Base-by-base conservation (phyloP, 2,888 invertebrate genomes). In the Mythimna pallens region DNA sequence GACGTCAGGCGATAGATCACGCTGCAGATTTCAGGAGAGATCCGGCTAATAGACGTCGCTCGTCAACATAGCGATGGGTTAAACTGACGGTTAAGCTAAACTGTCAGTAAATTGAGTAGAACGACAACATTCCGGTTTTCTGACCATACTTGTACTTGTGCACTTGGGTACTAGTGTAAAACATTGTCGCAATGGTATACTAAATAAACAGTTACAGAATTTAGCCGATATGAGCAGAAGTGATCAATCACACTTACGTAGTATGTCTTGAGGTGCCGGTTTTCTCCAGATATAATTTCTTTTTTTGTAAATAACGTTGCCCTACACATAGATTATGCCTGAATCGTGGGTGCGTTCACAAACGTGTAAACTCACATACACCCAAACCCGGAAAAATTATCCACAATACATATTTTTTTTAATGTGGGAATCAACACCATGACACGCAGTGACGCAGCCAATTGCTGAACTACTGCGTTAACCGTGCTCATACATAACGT, bases 1-100 rank as follows among this genome's bases (percentile, higher is more conserved):
- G 55, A 58, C 55, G 65, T 14, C 25, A 34, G 25, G 3, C 80
- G 40, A 76, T 79, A 79, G 73, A 76, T 76, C 76, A 77, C 43
- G 52, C 22, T 2, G 3, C 52, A 64, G 50, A 79, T 64, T 65
- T 47, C n/a, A 14, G 34, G 22, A 17, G 54, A 55, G 34, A 55
- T 61, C 50, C 40, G 20, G n/a, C 43, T 76, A 76, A 81, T 81
- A 63, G 54, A 70, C 81, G 62, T 54, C 69, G 6, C 36, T 65
- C 52, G 47, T 22, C 58, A 55, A 67, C 54, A 62, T 20, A 14
- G 50, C 57, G 57, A 54, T 43, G 22, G 55, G 34, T 43, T 65
- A 43, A 43, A 34, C 59, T 61, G n/a, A 17, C 25, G 14, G 55
- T 25, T 25, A 52, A 52, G 17, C 7, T 25, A 57, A 8, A 17